Percentiles rank a stretch among this genome's conserved stretches.
phyloP scores from a whole-genome alignment of 2,888 invertebrate genomes.

The Pseudanteris insignis region DNA sequence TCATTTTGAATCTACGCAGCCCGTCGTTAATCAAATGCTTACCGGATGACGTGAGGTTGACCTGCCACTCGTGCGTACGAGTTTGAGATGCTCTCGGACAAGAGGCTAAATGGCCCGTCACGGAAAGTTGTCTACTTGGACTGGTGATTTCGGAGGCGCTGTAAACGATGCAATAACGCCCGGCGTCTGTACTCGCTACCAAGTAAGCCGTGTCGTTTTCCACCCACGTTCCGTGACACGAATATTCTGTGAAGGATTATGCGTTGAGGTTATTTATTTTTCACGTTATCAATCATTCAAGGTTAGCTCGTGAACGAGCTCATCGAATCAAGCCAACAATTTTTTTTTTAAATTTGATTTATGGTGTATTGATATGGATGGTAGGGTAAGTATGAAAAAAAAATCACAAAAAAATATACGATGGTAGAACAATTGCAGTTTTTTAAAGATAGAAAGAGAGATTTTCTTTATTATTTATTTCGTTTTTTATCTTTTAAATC shows the following conservation, averaged over 20 bases:
- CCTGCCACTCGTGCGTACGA: conserved; percentile 61
- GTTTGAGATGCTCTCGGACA: conserved; percentile 60
- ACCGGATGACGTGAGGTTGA: conserved; percentile 63
- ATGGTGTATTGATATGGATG: no score
- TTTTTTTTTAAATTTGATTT: no score
- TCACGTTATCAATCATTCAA: no score
- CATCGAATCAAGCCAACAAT: no score
- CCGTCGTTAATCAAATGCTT: conserved; percentile 46
- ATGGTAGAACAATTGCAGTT: no score
- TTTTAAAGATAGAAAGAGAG: no score
- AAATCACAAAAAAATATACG: no score
- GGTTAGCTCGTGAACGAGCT: no score
- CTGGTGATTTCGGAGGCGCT: conserved; percentile 55
- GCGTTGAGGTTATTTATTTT: no score
- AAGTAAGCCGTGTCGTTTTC: conserved; percentile 73
- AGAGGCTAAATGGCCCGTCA: conserved; percentile 62
- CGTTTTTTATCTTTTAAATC: no score
- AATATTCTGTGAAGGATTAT: conserved; percentile 71
- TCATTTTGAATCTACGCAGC: conserved; percentile 20
- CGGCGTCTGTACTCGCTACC: conserved; percentile 69
- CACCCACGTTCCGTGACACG: conserved; percentile 79
- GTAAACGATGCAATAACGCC: conserved; percentile 62
- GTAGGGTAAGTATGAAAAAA: no score
- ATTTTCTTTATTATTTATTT: no score
- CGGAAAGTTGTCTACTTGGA: conserved; percentile 56